A percentile compares a stretch with the other conserved stretches of the same genome.
These are phyloP conservation scores for Polydesmus complanatus DNA, from an alignment of 2,888 invertebrate species.

Conservation along the genomic window DNA sequence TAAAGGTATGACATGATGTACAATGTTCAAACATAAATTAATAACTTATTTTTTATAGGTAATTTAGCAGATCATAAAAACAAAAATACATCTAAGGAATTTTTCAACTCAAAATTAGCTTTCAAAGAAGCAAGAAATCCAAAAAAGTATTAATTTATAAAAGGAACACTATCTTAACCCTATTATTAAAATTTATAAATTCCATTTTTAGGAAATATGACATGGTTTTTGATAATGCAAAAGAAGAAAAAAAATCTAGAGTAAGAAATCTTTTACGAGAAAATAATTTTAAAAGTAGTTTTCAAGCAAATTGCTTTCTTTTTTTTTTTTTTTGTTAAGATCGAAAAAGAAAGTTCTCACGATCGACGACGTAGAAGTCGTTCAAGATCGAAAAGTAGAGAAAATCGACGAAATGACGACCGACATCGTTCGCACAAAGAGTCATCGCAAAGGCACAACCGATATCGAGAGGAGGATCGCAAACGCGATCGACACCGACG, in stretches of 20 bases:
- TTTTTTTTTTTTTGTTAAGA: too few species aligned
- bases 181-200: background rate
- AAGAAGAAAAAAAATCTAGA: background rate
- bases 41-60: too few species aligned
- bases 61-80: too few species aligned
- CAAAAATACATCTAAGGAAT: too few species aligned
- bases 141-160: background rate
- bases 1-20: constrained; percentile 47
- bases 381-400: background rate
- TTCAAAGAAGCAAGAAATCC: background rate
- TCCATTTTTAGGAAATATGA: background rate
- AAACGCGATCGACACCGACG: background rate
- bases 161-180: background rate
- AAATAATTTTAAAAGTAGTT: too few species aligned
- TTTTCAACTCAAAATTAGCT: background rate
- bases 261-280: too few species aligned
- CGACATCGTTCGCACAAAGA: constrained; percentile 43
- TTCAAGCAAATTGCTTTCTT: too few species aligned
- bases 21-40: too few species aligned
- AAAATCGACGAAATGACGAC: constrained; percentile 30
- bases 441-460: background rate
- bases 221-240: constrained; percentile 5
- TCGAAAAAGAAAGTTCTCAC: background rate
- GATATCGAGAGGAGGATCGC: background rate
- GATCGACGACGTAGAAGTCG: background rate